A percentile compares a stretch with the other conserved stretches of the same genome.
phyloP scores from a whole-genome alignment of 2,888 invertebrate genomes.

The Trissonchulus sp. region DNA sequence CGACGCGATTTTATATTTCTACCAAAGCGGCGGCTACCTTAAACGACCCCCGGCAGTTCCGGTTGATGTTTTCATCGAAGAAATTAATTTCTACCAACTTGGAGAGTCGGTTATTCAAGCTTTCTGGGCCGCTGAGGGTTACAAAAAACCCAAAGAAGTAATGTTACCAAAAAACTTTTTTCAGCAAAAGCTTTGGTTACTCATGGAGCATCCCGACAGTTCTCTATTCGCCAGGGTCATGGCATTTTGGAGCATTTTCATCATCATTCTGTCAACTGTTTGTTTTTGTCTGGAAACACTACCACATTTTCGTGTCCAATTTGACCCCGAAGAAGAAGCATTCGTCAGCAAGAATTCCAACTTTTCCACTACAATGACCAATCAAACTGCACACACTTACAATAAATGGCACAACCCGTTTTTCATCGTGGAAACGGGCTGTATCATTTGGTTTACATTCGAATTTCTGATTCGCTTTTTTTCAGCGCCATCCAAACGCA shows the following conservation, averaged over 20 bases:
- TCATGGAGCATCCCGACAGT: constrained; percentile 98
- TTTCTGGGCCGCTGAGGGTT: constrained; percentile 66
- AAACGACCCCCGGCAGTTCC: constrained; percentile 56
- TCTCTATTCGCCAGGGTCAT: constrained; percentile 96
- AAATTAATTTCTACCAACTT: constrained; percentile 76
- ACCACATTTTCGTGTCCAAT: constrained; percentile 57
- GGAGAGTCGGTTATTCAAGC: constrained; percentile 70
- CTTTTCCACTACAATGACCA: neutral
- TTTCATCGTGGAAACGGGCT: constrained; percentile 56
- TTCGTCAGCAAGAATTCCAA: neutral
- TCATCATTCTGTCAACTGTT: constrained; percentile 96
- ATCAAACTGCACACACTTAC: constrained; percentile 1
- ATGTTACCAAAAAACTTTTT: constrained; percentile 93
- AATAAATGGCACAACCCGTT: constrained; percentile 43
- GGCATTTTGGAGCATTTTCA: constrained; percentile 97
- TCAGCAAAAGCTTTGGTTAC: constrained; percentile 94
- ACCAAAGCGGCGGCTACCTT: constrained; percentile 65
- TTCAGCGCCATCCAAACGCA: constrained; percentile 55
- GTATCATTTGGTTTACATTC: constrained; percentile 57
- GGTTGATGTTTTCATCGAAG: constrained; percentile 37
- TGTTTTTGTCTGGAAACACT: constrained; percentile 99
- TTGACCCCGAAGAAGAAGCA: neutral
- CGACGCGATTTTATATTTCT: constrained; percentile 98
- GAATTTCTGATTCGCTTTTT: constrained; percentile 56
- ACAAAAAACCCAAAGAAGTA: constrained; percentile 95